These are phyloP conservation scores for Okapia johnstoni DNA, from an alignment of 2,113 vertebrate genomes.

Conservation along the genomic window DNA sequence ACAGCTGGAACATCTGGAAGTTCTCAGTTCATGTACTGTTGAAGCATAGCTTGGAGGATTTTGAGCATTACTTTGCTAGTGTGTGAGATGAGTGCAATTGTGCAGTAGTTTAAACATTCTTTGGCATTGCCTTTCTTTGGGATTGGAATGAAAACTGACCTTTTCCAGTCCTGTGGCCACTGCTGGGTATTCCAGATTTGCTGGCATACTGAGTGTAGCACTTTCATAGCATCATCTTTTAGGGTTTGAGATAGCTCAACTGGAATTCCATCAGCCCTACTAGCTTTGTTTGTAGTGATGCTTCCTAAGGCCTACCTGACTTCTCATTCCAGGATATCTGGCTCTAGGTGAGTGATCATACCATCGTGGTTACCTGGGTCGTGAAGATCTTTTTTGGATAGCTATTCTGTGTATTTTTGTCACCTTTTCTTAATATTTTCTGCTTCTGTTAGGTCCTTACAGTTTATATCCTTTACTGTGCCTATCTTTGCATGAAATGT, in stretches of 20 bases:
- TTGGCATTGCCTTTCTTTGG: not conserved
- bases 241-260: not conserved
- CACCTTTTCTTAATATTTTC: not conserved
- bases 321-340: not conserved
- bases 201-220: not conserved
- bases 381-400: not conserved
- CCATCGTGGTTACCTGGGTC: not conserved
- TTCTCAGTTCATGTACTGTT: not conserved
- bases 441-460: not conserved
- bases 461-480: not conserved
- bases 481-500: not conserved
- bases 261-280: not conserved
- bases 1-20: not conserved
- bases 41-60: not conserved
- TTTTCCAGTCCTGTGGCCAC: not conserved
- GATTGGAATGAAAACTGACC: not conserved
- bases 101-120: not conserved
- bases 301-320: not conserved
- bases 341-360: not conserved
- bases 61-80: not conserved
- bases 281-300: not conserved
- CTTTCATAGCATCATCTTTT: not conserved
- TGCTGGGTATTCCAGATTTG: not conserved
- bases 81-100: not conserved
- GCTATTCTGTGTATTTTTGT: not conserved